Base-by-base conservation (phyloP, 1,140 invertebrate genomes). In the Philopotamus ludificatus region DNA sequence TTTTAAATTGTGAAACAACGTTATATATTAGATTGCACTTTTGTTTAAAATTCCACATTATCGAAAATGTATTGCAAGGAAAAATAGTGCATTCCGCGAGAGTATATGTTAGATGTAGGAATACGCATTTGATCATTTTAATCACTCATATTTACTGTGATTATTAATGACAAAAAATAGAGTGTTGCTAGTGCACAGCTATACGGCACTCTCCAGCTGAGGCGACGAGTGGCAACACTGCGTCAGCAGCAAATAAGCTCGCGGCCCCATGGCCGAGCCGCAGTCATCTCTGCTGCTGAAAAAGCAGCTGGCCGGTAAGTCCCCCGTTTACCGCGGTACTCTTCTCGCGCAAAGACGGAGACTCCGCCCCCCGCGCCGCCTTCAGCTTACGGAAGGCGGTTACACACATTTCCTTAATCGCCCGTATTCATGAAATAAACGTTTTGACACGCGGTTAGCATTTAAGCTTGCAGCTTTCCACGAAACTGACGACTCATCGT, bases 271-370 rank as follows among this genome's bases (percentile, higher is more conserved):
- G 92, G 93, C 92, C 88, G 90, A 93, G 85, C 88, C 90, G 86
- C 93, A 95, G 88, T 95, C 93, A 77, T 89, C 92, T 80, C 89
- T 95, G 82, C 84, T 95, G 83, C 86, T 96, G 83, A 88, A 91
- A 83, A 95, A 95, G 87, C 94, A 96, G 86, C 85, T 96, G 83
- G 90, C 92, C 88, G 93, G 93, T 95, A 87, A 9, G 39, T 39
- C 34, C 64, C 68, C 53, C 62, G 69, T 65, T 63, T 28, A 34
- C 50, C 26, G 25, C 53, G 15, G 66, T 20, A 23, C 50, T 18
- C 20, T 18, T 41, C 7, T 15, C 54, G 9, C 23, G 16, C 59
- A 34, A 47, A 44, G 39, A 23, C 42, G 22, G 34, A 20, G 22
- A 20, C 18, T 21, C 22, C 44, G 15, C 34, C 28, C 22, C 45